Conservation (phyloP, 2,113 vertebrate species). For the Zosterops pallidus region DNA sequence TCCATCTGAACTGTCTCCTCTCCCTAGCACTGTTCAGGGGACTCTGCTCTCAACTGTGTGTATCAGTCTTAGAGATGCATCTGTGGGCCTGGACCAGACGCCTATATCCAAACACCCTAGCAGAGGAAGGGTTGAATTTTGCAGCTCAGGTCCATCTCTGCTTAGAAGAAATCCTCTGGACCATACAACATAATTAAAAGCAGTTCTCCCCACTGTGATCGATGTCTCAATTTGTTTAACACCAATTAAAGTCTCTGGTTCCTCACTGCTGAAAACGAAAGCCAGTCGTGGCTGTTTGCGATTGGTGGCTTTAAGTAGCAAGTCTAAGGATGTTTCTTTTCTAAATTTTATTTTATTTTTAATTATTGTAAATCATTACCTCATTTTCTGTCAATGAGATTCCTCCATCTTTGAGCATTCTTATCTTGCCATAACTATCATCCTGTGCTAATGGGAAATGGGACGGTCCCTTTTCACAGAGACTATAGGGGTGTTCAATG, state of each 20-base stretch:
- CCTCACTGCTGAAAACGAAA: slow-evolving; percentile 55
- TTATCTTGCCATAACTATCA: slow-evolving; percentile 75
- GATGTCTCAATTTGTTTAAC: slow-evolving; percentile 63
- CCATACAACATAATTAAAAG: slow-evolving; percentile 45
- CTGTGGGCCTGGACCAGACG: slow-evolving; percentile 61
- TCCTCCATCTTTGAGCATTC: slow-evolving; percentile 73
- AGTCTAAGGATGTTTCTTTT: slow-evolving; percentile 67
- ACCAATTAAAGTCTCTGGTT: slow-evolving; percentile 60
- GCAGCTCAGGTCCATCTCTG: slow-evolving; percentile 68
- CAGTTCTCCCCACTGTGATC: slow-evolving; percentile 65
- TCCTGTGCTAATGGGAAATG: slow-evolving; percentile 78
- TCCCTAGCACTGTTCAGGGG: slow-evolving; percentile 65
- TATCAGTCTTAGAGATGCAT: slow-evolving; percentile 48
- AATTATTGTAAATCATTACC: slow-evolving; percentile 82
- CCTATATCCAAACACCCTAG: slow-evolving; percentile 53
- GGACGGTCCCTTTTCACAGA: slow-evolving; percentile 80
- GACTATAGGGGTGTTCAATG: slow-evolving; percentile 84
- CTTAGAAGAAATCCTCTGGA: slow-evolving; percentile 52
- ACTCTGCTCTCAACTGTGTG: slow-evolving; percentile 58
- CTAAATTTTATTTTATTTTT: slow-evolving; percentile 67
- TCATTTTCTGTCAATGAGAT: slow-evolving; percentile 73
- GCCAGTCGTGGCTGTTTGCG: slow-evolving; percentile 44
- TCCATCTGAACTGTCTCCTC: slow-evolving; percentile 55
- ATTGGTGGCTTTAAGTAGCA: slow-evolving; percentile 78
- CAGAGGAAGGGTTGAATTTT: slow-evolving; percentile 68